Percentiles rank a stretch among this genome's conserved stretches.
Evolutionary conservation across 2,113 vertebrate genomes (phyloP).

Genomic region (Cynopterus brachyotis): DNA sequence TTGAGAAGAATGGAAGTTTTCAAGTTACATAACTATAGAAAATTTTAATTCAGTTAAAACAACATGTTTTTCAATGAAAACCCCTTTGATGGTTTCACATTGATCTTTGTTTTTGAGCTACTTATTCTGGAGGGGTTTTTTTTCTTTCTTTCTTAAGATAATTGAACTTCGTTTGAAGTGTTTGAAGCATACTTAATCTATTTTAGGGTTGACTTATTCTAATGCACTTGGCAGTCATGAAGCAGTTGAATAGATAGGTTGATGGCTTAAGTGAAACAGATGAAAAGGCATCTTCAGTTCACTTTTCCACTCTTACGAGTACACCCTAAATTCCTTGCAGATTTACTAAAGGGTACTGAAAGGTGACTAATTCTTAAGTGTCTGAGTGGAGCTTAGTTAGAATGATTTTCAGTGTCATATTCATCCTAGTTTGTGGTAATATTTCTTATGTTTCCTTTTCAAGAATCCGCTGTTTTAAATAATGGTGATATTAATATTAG

Average conservation of each 20-base stretch:
- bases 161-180: not conserved
- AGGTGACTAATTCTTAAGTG: not conserved
- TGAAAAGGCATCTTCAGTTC: not conserved
- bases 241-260: not conserved
- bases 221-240: not conserved
- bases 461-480: not conserved
- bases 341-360: not conserved
- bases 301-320: not conserved
- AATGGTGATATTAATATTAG: not conserved
- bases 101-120: constrained; percentile 52
- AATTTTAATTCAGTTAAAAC: not conserved
- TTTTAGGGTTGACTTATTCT: not conserved
- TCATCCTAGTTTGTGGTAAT: not conserved
- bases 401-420: no score
- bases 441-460: not conserved
- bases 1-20: constrained; percentile 1
- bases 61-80: constrained; percentile 45
- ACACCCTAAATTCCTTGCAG: not conserved
- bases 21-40: not conserved
- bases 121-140: not conserved
- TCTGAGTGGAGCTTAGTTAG: not conserved
- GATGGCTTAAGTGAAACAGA: not conserved
- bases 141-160: not conserved
- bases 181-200: not conserved
- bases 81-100: constrained; percentile 13